Conservation (phyloP, 2,888 invertebrate species). For the Prosapia bicincta region DNA sequence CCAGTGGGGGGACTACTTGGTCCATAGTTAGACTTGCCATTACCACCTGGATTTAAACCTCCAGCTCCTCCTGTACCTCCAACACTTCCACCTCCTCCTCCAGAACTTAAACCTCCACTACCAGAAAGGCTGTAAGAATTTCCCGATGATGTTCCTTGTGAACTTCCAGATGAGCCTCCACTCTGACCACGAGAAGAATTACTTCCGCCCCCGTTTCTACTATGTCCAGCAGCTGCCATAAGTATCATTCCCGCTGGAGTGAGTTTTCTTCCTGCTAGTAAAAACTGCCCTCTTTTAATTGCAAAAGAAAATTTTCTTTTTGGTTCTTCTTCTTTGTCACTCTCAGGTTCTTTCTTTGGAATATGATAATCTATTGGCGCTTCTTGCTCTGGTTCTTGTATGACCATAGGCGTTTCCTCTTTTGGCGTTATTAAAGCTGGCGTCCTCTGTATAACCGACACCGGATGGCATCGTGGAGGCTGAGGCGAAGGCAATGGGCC, state of each 20-base stretch:
- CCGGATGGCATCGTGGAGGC: slow-evolving; percentile 61
- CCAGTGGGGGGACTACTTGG: slow-evolving; percentile 86
- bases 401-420: slow-evolving; percentile 43
- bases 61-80: slow-evolving; percentile 62
- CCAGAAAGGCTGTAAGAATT: slow-evolving; percentile 47
- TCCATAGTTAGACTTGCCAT: slow-evolving; percentile 81
- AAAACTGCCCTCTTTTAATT: slow-evolving; percentile 37
- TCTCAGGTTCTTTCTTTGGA: slow-evolving; percentile 59
- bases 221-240: slow-evolving; percentile 73
- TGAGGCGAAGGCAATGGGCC: slow-evolving; percentile 59
- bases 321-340: slow-evolving; percentile 36
- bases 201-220: slow-evolving; percentile 57
- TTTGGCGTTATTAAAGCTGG: slow-evolving; percentile 51
- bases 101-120: slow-evolving; percentile 56
- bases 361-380: slow-evolving; percentile 88
- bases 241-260: slow-evolving; percentile 48
- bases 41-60: slow-evolving; percentile 68
- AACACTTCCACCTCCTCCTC: slow-evolving; percentile 57
- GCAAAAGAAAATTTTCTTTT: slow-evolving; percentile 35
- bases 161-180: slow-evolving; percentile 55
- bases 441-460: slow-evolving; percentile 80
- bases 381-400: slow-evolving; percentile 68
- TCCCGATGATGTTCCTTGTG: slow-evolving; percentile 39
- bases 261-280: slow-evolving; percentile 33
- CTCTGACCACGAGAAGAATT: slow-evolving; percentile 46